phyloP scores from a whole-genome alignment of 2,113 vertebrate species.

The Phocoena phocoena region DNA sequence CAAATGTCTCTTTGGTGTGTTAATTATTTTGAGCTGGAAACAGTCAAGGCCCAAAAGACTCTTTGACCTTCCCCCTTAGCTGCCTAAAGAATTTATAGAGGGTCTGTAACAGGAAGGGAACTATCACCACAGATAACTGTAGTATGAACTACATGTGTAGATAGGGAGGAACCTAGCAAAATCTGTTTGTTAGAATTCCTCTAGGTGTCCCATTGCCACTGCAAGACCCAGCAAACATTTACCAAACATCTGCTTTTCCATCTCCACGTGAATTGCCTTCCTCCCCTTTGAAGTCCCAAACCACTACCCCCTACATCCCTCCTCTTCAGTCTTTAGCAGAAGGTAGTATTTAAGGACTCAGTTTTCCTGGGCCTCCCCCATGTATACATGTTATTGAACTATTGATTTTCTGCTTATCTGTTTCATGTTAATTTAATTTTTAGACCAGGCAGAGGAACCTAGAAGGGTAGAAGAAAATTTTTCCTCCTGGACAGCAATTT shows the following conservation, averaged over 20 bases:
- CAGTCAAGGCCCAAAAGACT: not conserved
- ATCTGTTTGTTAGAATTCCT: not conserved
- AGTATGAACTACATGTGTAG: not conserved
- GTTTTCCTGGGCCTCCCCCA: not conserved
- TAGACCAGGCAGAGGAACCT: not conserved
- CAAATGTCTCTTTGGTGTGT: not conserved
- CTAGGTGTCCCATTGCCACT: not conserved
- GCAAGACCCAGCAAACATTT: not conserved
- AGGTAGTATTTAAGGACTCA: not conserved
- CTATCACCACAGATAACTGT: not conserved
- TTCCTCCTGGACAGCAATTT: not conserved
- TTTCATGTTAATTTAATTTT: not conserved
- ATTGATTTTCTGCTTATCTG: not conserved
- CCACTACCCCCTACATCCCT: not conserved
- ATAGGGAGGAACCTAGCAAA: not conserved
- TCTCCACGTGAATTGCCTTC: not conserved
- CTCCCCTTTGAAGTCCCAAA: not conserved
- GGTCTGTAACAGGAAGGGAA: not conserved
- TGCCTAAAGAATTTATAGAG: not conserved
- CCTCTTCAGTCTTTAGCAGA: not conserved
- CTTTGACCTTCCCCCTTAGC: not conserved
- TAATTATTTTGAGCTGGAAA: not conserved
- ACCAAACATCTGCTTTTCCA: not conserved
- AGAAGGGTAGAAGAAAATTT: not conserved
- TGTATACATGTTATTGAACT: not conserved